phyloP scores from a whole-genome alignment of 2,113 vertebrate genomes.

The Mirza zaza region DNA sequence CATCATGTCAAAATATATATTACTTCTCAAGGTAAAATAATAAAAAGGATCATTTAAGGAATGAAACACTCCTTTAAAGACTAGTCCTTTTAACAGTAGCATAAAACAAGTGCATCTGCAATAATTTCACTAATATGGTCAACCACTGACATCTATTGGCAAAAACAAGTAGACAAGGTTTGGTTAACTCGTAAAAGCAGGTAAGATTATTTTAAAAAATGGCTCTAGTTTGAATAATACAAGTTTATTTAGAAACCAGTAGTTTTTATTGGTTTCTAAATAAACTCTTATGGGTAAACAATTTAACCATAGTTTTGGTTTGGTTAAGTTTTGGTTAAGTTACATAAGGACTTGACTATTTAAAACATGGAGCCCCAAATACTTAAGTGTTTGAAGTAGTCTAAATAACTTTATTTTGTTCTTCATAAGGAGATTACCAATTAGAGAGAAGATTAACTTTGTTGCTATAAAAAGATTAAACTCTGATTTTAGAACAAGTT shows the following conservation, averaged over 20 bases:
- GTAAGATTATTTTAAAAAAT: background rate
- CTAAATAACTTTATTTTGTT: background rate
- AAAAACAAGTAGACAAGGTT: slow-evolving; percentile 42
- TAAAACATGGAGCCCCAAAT: background rate
- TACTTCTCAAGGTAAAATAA: slow-evolving; percentile 64
- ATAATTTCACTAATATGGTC: slow-evolving; percentile 42
- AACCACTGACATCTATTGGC: slow-evolving; percentile 83
- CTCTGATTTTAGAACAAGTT: background rate
- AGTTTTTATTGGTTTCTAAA: too few species aligned
- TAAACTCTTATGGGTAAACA: too few species aligned
- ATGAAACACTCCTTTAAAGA: background rate
- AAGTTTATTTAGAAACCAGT: background rate
- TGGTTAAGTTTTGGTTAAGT: background rate
- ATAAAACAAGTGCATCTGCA: background rate
- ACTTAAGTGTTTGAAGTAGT: background rate
- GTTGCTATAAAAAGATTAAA: background rate
- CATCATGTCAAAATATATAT: slow-evolving; percentile 25
- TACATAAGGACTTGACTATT: background rate
- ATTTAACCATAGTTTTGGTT: background rate
- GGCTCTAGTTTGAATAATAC: background rate
- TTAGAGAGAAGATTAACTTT: background rate
- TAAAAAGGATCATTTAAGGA: slow-evolving; percentile 6
- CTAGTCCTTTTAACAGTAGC: background rate
- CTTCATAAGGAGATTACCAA: background rate
- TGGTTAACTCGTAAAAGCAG: background rate